A percentile compares a stretch with the other conserved stretches of the same genome.
Conservation (phyloP, 2,113 vertebrate species). For the Dromaius novaehollandiae region DNA sequence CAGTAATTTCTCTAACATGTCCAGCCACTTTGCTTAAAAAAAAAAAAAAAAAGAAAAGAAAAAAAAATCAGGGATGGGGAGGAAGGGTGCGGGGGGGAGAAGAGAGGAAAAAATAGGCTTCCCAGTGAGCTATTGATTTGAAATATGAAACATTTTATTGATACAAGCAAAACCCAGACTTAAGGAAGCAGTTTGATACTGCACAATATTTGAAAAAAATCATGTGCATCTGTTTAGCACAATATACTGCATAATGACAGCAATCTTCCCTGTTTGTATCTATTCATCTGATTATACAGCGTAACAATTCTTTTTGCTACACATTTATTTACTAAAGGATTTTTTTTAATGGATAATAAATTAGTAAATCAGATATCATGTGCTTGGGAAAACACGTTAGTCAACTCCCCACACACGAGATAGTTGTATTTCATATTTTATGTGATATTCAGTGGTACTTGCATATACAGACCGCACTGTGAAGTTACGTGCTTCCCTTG, state of each 20-base stretch:
- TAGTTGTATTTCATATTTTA: conserved; percentile 66
- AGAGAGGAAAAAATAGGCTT: conserved; percentile 38
- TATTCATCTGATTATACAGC: conserved; percentile 80
- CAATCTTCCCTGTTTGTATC: conserved; percentile 81
- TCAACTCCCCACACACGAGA: conserved; percentile 63
- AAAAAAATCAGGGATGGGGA: conserved; percentile 81
- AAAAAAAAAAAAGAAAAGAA: conserved; percentile 79
- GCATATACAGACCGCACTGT: conserved; percentile 10
- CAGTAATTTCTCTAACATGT: conserved; percentile 80
- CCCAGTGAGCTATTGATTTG: conserved; percentile 75
- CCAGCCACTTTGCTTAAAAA: conserved; percentile 79
- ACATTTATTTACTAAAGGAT: conserved; percentile 78
- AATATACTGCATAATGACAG: conserved; percentile 81
- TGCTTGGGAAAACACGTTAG: conserved; percentile 68
- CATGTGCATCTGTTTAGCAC: conserved; percentile 78
- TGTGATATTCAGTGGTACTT: conserved; percentile 35
- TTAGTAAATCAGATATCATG: conserved; percentile 79
- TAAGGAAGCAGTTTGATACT: conserved; percentile 74
- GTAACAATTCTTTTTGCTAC: conserved; percentile 79
- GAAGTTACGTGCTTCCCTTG: conserved; percentile 54
- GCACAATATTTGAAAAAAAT: conserved; percentile 75
- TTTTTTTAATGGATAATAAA: conserved; percentile 79
- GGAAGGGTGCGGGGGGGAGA: neutral
- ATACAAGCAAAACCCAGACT: conserved; percentile 72
- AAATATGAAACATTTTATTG: conserved; percentile 75